Evolutionary conservation across 1,140 invertebrate genomes (phyloP).

Genomic region (Drosophila nigromelanica): DNA sequence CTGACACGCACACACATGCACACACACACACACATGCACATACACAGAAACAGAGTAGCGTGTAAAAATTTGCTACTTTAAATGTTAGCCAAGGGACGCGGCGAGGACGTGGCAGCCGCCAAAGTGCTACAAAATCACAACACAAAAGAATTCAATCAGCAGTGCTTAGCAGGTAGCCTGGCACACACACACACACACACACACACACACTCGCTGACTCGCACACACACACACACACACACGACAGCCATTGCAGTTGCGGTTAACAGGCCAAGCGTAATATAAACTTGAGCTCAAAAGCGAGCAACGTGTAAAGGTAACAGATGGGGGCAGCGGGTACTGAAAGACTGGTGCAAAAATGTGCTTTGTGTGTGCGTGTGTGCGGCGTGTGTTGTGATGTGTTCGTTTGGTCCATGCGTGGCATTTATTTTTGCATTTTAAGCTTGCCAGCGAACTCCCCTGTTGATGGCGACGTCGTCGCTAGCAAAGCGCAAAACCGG

Average conservation of each 20-base stretch:
- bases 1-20: conserved; percentile 17
- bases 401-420: conserved; percentile 48
- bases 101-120: conserved; percentile 31
- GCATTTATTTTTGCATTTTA: conserved; percentile 81
- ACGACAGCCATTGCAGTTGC: conserved; percentile 56
- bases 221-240: conserved; percentile 21
- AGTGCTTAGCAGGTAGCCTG: conserved; percentile 71
- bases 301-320: conserved; percentile 26
- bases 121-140: conserved; percentile 78
- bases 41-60: conserved; percentile 19
- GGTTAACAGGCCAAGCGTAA: conserved; percentile 80
- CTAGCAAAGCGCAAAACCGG: conserved; percentile 57
- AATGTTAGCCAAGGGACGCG: conserved; percentile 51
- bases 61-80: conserved; percentile 74
- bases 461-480: conserved; percentile 50
- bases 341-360: conserved; percentile 28
- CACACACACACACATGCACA: conserved; percentile 8
- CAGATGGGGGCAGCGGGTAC: neutral
- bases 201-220: conserved; percentile 15
- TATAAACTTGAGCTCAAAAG: conserved; percentile 80
- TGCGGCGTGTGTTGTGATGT: conserved; percentile 9
- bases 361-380: conserved; percentile 9
- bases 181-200: conserved; percentile 28
- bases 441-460: conserved; percentile 58
- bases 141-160: conserved; percentile 81